Conservation (phyloP, 2,888 invertebrate genomes). For the Melipona beecheii region DNA sequence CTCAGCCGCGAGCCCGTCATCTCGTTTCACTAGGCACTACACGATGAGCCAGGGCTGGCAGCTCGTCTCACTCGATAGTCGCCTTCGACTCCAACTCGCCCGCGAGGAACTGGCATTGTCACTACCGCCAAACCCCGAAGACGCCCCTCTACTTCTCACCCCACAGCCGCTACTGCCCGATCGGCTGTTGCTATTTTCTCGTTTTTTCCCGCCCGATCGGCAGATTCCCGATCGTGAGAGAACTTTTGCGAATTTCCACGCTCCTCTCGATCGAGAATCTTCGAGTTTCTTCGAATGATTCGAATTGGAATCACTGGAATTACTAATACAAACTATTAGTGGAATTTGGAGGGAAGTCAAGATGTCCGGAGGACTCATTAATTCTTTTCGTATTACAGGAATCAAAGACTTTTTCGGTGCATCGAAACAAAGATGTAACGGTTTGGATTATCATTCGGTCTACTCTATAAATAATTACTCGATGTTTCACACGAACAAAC, state of each 20-base stretch:
- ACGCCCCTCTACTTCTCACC: slow-evolving; percentile 70
- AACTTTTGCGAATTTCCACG: not conserved
- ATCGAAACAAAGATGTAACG: not conserved
- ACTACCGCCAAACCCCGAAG: slow-evolving; percentile 77
- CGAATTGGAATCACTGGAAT: too few species aligned
- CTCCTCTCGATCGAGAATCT: too few species aligned
- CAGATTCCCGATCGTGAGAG: not conserved
- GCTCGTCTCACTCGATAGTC: slow-evolving; percentile 79
- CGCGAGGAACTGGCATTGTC: slow-evolving; percentile 80
- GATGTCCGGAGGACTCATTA: too few species aligned
- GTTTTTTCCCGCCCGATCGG: slow-evolving; percentile 14
- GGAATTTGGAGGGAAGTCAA: too few species aligned
- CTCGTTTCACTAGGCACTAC: slow-evolving; percentile 85
- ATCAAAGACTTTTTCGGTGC: too few species aligned
- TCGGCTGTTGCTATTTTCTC: slow-evolving; percentile 31
- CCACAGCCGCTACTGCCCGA: slow-evolving; percentile 43
- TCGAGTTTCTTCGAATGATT: too few species aligned
- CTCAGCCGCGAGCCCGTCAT: slow-evolving; percentile 86
- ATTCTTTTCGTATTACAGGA: too few species aligned
- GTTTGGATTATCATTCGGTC: not conserved
- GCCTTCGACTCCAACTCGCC: slow-evolving; percentile 79
- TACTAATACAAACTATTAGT: too few species aligned
- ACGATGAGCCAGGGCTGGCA: slow-evolving; percentile 81
- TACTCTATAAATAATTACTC: slow-evolving; percentile 7
- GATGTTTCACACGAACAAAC: not conserved